Conservation (phyloP, 2,113 vertebrate species). For the Propithecus coquereli region DNA sequence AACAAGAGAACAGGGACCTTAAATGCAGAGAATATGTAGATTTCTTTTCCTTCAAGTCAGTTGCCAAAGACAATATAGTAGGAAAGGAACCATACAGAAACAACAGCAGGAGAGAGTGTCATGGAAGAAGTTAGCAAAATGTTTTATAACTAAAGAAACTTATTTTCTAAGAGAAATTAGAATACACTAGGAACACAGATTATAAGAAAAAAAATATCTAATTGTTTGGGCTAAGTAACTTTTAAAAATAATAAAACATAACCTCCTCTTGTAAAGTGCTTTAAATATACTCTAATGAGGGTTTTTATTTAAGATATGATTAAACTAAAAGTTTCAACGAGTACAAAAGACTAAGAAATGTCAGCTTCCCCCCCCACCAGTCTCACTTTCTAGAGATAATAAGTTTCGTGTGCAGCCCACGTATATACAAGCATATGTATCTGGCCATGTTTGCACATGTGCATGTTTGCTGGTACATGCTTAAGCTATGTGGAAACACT, state of each 20-base stretch:
- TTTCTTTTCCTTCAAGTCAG: background rate
- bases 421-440: background rate
- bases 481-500: background rate
- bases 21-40: background rate
- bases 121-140: background rate
- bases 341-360: background rate
- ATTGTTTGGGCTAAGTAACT: background rate
- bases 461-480: background rate
- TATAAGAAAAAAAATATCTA: background rate
- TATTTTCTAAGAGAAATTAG: background rate
- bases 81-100: background rate
- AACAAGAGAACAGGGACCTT: background rate
- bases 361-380: background rate
- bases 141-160: background rate
- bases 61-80: background rate
- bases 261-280: background rate
- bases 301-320: background rate
- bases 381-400: background rate
- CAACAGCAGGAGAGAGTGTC: background rate
- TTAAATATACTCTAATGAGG: background rate
- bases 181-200: background rate
- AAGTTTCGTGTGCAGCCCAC: background rate
- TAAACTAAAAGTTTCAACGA: conserved; percentile 19
- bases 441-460: background rate
- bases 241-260: background rate